A percentile compares a stretch with the other conserved stretches of the same genome.
Conservation (phyloP, 2,888 invertebrate genomes). For the Rhingia rostrata region DNA sequence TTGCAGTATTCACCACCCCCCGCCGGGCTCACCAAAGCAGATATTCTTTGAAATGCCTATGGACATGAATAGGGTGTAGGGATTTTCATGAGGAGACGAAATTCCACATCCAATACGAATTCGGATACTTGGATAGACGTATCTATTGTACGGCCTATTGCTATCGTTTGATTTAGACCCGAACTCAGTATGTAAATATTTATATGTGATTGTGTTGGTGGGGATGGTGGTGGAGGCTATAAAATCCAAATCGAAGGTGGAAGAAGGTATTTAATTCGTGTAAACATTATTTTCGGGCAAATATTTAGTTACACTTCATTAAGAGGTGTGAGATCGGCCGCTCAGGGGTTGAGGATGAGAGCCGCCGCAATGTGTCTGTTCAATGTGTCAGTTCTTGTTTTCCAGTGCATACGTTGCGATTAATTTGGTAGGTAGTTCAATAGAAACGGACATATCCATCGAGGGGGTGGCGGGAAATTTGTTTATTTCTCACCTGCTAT, state of each 20-base stretch:
- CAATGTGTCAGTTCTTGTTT: constrained; percentile 22
- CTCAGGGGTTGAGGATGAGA: background rate
- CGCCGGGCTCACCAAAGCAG: background rate
- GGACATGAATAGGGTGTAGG: background rate
- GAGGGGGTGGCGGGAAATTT: constrained; percentile 34
- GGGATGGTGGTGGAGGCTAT: constrained; percentile 51
- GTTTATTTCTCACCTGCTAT: constrained; percentile 70
- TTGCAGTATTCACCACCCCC: constrained; percentile 10
- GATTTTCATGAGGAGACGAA: constrained; percentile 4
- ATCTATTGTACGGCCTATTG: constrained; percentile 53
- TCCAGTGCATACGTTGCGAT: constrained; percentile 24
- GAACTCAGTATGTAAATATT: constrained; percentile 63
- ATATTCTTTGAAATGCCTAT: background rate
- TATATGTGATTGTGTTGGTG: constrained; percentile 17
- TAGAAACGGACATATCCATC: constrained; percentile 7
- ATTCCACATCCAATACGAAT: constrained; percentile 14
- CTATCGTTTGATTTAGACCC: constrained; percentile 36
- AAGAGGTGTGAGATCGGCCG: constrained; percentile 9
- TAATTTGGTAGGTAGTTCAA: background rate
- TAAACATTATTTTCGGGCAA: constrained; percentile 66
- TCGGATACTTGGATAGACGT: background rate
- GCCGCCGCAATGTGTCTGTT: background rate
- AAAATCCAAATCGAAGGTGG: constrained; percentile 63
- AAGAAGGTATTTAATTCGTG: constrained; percentile 71
- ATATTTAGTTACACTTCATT: constrained; percentile 73